phyloP scores from a whole-genome alignment of 1,140 invertebrate genomes.

The Matsumurasca onukii region DNA sequence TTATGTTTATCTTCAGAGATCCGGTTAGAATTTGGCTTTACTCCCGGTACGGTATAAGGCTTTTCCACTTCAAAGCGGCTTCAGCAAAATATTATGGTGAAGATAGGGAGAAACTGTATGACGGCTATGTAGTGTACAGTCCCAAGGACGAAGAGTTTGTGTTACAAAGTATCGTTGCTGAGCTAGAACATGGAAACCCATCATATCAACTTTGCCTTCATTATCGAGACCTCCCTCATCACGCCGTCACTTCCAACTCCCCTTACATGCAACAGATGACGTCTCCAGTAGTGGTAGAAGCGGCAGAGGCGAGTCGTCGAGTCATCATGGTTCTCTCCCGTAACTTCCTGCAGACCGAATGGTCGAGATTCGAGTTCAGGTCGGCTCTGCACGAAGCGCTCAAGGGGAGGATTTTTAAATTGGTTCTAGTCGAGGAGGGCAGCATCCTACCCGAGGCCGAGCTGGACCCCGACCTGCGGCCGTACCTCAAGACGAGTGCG shows the following conservation, averaged over 20 bases:
- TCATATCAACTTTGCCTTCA: conserved; percentile 84
- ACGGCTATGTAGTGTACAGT: conserved; percentile 91
- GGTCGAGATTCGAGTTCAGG: conserved; percentile 80
- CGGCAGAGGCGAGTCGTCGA: conserved; percentile 79
- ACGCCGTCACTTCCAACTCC: conserved; percentile 50
- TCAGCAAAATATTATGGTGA: conserved; percentile 57
- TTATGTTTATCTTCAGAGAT: conserved; percentile 81
- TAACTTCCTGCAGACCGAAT: conserved; percentile 84
- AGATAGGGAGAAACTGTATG: conserved; percentile 84
- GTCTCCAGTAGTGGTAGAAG: conserved; percentile 77
- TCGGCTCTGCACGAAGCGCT: conserved; percentile 84
- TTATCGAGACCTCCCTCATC: conserved; percentile 75
- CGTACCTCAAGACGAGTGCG: conserved; percentile 82
- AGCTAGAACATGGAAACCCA: conserved; percentile 74
- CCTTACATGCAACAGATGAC: conserved; percentile 68
- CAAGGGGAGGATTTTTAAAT: conserved; percentile 76
- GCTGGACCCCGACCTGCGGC: conserved; percentile 81
- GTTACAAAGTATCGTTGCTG: conserved; percentile 75
- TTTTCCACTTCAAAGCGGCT: conserved; percentile 59
- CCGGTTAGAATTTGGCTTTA: conserved; percentile 84
- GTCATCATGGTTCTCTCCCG: conserved; percentile 78
- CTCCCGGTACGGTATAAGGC: conserved; percentile 79
- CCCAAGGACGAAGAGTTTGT: conserved; percentile 91
- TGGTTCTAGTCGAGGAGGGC: conserved; percentile 84
- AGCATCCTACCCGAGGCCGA: conserved; percentile 75